Conservation (phyloP, 2,113 vertebrate species). For the Ammodytes marinus region DNA sequence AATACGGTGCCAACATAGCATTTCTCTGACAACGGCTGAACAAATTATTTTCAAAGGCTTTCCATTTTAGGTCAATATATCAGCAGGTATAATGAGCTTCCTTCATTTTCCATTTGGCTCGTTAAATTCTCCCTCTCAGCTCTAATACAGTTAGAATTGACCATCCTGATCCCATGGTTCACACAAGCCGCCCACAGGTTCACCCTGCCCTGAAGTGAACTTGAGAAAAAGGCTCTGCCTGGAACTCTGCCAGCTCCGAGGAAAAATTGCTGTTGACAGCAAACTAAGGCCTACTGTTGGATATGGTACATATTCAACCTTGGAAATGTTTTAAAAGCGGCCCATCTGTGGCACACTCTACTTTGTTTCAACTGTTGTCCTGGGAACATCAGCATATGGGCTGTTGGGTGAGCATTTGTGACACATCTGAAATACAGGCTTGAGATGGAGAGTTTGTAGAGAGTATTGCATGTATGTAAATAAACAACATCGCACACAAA, state of each 20-base stretch:
- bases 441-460: background rate
- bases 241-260: conserved; percentile 21
- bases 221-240: conserved; percentile 24
- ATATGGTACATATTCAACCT: conserved; percentile 18
- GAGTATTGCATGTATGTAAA: background rate
- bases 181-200: background rate
- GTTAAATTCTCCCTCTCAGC: background rate
- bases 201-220: conserved; percentile 14
- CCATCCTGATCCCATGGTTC: background rate
- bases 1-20: background rate
- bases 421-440: background rate
- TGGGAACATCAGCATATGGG: conserved; percentile 10
- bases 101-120: background rate
- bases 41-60: background rate
- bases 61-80: background rate
- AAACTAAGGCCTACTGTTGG: conserved; percentile 27
- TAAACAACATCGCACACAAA: background rate
- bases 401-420: conserved; percentile 5
- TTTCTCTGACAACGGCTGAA: background rate
- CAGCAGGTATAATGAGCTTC: background rate
- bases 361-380: conserved; percentile 5
- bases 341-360: conserved; percentile 28
- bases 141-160: background rate
- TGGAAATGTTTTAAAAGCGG: conserved; percentile 7
- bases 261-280: conserved; percentile 25